Evolutionary conservation across 2,888 invertebrate genomes (phyloP), one percentile per base, ranked within the genome.

Genomic region (Romanomermis culicivorax): DNA sequence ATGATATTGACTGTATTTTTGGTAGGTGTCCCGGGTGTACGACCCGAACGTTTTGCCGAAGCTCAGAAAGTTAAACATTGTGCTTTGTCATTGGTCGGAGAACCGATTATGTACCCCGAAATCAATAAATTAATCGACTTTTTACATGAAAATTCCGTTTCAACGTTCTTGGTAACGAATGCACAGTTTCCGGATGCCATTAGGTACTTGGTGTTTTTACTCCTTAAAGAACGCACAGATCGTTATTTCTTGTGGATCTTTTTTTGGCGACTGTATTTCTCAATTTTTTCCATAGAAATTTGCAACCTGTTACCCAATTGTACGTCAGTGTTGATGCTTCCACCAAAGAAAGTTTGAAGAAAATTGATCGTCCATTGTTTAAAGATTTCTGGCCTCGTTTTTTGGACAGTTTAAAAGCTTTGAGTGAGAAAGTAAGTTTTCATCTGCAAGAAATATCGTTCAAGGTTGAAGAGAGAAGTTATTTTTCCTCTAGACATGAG

Each of bases 81-180:
- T 67, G 77, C 77, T 42, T 64, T 77, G 52, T 77, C 77, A 2
- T 66, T 77, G 20, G 77, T 77, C 2, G 77, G 77, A 4, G 77
- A 77, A 61, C 77, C 77, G 1, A 77, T 77, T 58, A 77, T 77
- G 77, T 77, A 77, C 65, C 77, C 77, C 17, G 71, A 76, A 62
- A 77, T 77, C 56, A 76, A 76, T 65, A 66, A 64, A 53, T 72
- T 76, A 60, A 64, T 76, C 3, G 60, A 64, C 11, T 62, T 76
- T 49, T 69, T 77, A 2, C 77, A 77, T 63, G 58, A 62, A 0
- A 69, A 71, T 60, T 61, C 64, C 7, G 76, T 77, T 54, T 77
- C 77, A 3, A 69, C 76, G 4, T 77, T 77, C 64, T 66, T 77
- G 2, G 77, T 77, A 24, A 77, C 77, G 14, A 77, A 77, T 65